Evolutionary conservation across 92 coral and sea anemone genomes (phyloP).

Genomic region (Chrysogorgia sp.): DNA sequence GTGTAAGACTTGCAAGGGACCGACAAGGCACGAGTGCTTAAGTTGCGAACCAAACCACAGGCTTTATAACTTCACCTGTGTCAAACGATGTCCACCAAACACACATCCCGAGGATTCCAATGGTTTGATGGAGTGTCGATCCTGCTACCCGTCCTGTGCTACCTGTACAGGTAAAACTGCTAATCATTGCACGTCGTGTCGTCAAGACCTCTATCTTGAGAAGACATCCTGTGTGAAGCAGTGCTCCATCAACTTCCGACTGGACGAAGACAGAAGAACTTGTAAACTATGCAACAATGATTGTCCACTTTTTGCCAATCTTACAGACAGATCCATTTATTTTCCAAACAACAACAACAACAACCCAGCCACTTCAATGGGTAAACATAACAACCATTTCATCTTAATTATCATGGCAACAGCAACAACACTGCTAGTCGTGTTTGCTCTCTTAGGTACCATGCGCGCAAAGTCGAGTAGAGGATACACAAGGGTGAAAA

Average conservation of each 20-base stretch:
- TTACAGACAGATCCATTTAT: constrained; percentile 18
- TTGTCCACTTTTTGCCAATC: constrained; percentile 49
- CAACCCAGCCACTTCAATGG: neutral
- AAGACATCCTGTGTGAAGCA: constrained; percentile 75
- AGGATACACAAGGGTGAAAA: constrained; percentile 19
- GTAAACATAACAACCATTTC: constrained; percentile 1
- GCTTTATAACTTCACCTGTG: constrained; percentile 70
- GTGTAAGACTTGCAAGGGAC: constrained; percentile 86
- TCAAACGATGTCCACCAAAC: constrained; percentile 68
- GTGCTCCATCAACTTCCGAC: constrained; percentile 66
- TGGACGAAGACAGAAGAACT: constrained; percentile 59
- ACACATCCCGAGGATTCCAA: constrained; percentile 51
- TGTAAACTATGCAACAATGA: constrained; percentile 71
- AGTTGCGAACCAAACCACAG: constrained; percentile 62
- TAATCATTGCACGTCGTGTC: constrained; percentile 68
- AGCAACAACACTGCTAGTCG: neutral
- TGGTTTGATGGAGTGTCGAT: constrained; percentile 50
- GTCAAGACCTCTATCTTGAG: constrained; percentile 69
- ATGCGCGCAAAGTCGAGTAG: neutral
- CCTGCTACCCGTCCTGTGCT: constrained; percentile 83
- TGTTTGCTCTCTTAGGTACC: constrained; percentile 13
- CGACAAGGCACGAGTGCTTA: constrained; percentile 65
- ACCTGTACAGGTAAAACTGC: constrained; percentile 72
- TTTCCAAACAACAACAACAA: constrained; percentile 1
- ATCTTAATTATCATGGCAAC: constrained; percentile 20